These are phyloP conservation scores for Sebastes iracundus DNA, from an alignment of 2,797 vertebrate genomes.

Conservation along the genomic window DNA sequence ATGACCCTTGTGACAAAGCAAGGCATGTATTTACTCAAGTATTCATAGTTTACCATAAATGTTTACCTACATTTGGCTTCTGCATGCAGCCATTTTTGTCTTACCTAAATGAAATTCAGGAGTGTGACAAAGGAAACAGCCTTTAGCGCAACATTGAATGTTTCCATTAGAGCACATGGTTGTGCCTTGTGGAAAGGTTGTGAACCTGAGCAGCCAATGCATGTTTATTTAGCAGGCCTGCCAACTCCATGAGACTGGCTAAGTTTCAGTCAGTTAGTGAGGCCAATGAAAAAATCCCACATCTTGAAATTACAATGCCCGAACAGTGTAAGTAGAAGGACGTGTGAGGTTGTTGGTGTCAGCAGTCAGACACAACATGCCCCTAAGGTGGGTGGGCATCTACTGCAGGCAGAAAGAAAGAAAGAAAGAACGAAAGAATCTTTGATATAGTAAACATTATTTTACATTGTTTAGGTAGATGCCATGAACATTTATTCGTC, in stretches of 20 bases:
- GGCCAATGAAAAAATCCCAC: slow-evolving; percentile 41
- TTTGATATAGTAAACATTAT: background rate
- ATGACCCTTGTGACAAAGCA: slow-evolving; percentile 68
- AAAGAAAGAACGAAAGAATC: background rate
- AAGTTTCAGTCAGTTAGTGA: slow-evolving; percentile 61
- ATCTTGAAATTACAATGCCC: slow-evolving; percentile 62
- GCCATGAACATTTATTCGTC: background rate
- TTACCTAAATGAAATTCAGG: slow-evolving; percentile 66
- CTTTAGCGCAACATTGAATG: slow-evolving; percentile 66
- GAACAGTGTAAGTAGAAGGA: slow-evolving; percentile 41
- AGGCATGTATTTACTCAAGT: slow-evolving; percentile 72
- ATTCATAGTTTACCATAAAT: slow-evolving; percentile 69
- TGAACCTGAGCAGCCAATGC: slow-evolving; percentile 76
- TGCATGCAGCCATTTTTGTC: slow-evolving; percentile 50
- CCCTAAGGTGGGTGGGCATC: slow-evolving; percentile 1
- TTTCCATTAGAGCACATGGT: slow-evolving; percentile 75
- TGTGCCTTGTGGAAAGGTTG: slow-evolving; percentile 72
- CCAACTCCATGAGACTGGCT: slow-evolving; percentile 58
- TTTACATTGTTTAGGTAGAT: background rate
- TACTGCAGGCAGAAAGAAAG: background rate
- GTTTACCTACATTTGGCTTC: slow-evolving; percentile 53
- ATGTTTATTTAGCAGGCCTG: slow-evolving; percentile 80
- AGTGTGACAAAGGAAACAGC: slow-evolving; percentile 49
- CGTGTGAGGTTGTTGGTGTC: slow-evolving; percentile 45
- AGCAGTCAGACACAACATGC: slow-evolving; percentile 36